phyloP scores from a whole-genome alignment of 1,140 invertebrate genomes.

The Diorhabda sublineata region DNA sequence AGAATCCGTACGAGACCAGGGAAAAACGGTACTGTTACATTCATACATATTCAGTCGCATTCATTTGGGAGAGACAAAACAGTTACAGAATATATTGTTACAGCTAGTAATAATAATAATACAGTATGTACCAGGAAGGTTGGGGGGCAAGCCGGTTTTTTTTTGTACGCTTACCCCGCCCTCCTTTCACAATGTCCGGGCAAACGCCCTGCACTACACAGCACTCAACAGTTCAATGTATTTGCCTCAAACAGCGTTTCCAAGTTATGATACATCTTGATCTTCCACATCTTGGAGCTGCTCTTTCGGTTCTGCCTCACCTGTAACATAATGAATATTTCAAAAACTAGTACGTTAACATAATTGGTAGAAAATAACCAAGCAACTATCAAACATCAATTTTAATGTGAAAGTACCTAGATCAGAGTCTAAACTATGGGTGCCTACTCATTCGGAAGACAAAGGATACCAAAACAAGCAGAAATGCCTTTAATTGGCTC shows the following conservation, averaged over 20 bases:
- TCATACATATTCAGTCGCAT: slow-evolving; percentile 15
- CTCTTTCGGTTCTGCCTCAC: slow-evolving; percentile 82
- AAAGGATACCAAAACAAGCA: no score
- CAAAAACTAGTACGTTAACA: no score
- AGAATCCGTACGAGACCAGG: not conserved
- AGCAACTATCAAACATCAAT: no score
- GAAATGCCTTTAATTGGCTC: no score
- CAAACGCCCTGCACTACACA: slow-evolving; percentile 39
- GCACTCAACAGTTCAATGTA: slow-evolving; percentile 40
- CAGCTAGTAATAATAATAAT: slow-evolving; percentile 44
- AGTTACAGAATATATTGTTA: slow-evolving; percentile 39
- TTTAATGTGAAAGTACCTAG: no score
- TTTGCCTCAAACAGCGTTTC: slow-evolving; percentile 18
- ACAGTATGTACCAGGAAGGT: slow-evolving; percentile 41
- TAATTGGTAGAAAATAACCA: no score
- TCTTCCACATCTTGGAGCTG: slow-evolving; percentile 87
- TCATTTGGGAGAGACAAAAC: slow-evolving; percentile 32
- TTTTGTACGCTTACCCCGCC: slow-evolving; percentile 15
- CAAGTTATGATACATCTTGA: slow-evolving; percentile 84
- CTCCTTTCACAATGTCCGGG: slow-evolving; percentile 28
- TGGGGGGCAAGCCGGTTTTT: slow-evolving; percentile 4
- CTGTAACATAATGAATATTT: slow-evolving; percentile 50
- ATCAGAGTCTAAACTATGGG: no score
- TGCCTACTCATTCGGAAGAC: no score
- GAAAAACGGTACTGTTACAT: not conserved